phyloP scores from a whole-genome alignment of 2,113 vertebrate genomes.

The Bos indicus region DNA sequence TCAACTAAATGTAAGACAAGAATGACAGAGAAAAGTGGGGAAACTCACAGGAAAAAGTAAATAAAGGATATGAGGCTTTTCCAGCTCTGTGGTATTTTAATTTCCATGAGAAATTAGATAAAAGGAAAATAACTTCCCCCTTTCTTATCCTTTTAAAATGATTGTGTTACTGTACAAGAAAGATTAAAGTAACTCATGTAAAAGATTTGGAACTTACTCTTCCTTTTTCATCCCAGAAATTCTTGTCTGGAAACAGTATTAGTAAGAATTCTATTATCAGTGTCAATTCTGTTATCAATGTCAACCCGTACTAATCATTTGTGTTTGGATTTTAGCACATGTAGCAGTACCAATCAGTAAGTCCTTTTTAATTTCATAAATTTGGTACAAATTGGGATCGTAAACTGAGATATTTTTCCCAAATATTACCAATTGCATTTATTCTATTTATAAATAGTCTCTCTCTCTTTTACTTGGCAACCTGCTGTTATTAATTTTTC shows the following conservation, averaged over 20 bases:
- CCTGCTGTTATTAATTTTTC: background rate
- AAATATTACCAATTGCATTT: background rate
- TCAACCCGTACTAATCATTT: slow-evolving; percentile 10
- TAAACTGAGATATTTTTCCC: background rate
- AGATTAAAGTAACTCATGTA: background rate
- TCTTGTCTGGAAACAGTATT: background rate
- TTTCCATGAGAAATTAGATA: background rate
- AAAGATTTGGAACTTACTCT: background rate
- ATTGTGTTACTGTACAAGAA: background rate
- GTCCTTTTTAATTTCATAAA: slow-evolving; percentile 36
- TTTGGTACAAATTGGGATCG: background rate
- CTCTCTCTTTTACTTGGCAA: background rate
- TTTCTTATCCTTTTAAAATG: background rate
- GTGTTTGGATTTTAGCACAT: slow-evolving; percentile 47
- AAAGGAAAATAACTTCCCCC: background rate
- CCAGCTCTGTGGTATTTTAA: background rate
- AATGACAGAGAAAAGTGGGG: background rate
- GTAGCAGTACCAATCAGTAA: slow-evolving; percentile 32
- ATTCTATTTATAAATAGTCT: background rate
- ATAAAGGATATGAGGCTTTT: background rate
- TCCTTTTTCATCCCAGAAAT: background rate
- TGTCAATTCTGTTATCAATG: background rate
- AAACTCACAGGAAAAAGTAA: background rate
- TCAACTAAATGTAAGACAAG: background rate
- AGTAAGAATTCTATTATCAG: background rate